phyloP scores from a whole-genome alignment of 2,113 vertebrate genomes.

The Scatophagus argus region DNA sequence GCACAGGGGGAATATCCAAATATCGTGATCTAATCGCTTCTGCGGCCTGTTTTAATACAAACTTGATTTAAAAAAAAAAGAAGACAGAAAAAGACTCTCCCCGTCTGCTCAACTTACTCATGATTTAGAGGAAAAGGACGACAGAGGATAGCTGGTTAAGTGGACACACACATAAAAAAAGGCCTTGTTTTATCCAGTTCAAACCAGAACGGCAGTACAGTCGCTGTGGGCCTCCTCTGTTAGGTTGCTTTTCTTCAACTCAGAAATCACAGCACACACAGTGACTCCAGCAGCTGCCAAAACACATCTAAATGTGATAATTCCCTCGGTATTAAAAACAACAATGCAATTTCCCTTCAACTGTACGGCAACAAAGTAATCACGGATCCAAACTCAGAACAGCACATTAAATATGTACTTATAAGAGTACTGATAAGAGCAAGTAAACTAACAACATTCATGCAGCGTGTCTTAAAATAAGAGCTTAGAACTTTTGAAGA shows the following conservation, averaged over 20 bases:
- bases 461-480: conserved; percentile 4
- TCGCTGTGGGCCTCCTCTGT: conserved; percentile 5
- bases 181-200: conserved; percentile 62
- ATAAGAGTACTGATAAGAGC: conserved; percentile 19
- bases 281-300: conserved; percentile 6
- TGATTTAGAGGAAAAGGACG: conserved; percentile 11
- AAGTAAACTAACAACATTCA: conserved; percentile 7
- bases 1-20: neutral
- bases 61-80: neutral
- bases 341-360: neutral
- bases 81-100: conserved; percentile 10
- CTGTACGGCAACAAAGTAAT: neutral
- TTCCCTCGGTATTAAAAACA: conserved; percentile 4
- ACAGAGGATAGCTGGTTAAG: conserved; percentile 42
- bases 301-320: conserved; percentile 21
- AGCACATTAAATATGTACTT: neutral
- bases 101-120: neutral
- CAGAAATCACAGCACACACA: conserved; percentile 22
- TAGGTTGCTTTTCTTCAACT: conserved; percentile 13
- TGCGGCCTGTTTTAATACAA: neutral
- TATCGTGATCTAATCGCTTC: neutral
- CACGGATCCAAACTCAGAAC: neutral
- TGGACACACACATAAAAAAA: conserved; percentile 45
- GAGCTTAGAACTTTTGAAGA: neutral
- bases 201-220: conserved; percentile 56